Conservation (phyloP, 2,113 vertebrate genomes). For the Cyprinodon brontotheroides region DNA sequence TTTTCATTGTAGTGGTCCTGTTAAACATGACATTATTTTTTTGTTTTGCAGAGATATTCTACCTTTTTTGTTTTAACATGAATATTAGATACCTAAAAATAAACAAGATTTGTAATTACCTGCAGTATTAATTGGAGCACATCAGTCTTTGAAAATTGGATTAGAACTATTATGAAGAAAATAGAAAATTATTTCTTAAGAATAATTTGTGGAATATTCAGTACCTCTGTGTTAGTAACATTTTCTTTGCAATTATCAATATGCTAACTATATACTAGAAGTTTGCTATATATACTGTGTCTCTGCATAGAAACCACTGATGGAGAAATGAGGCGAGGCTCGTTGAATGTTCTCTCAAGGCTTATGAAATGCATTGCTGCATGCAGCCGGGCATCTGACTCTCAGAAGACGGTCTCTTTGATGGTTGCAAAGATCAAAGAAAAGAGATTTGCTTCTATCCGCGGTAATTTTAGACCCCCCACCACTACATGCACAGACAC, state of each 20-base stretch:
- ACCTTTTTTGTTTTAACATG: not conserved
- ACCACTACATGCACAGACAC: not conserved
- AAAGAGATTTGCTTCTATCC: slow-evolving; percentile 74
- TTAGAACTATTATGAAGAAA: not conserved
- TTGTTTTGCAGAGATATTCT: not conserved
- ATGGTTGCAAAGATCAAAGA: slow-evolving; percentile 77
- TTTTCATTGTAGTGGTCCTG: too few species aligned
- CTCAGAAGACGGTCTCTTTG: slow-evolving; percentile 67
- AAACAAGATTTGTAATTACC: not conserved
- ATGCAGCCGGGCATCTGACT: slow-evolving; percentile 58
- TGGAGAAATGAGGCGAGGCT: slow-evolving; percentile 51
- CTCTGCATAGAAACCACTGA: slow-evolving; percentile 42
- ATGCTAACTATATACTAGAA: slow-evolving; percentile 9
- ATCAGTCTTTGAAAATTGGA: not conserved
- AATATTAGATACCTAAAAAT: not conserved
- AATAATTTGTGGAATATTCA: not conserved
- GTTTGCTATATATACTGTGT: slow-evolving; percentile 35
- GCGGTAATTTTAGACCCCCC: slow-evolving; percentile 64
- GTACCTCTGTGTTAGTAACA: not conserved
- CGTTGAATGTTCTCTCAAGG: slow-evolving; percentile 63
- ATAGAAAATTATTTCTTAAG: not conserved
- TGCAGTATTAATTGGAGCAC: not conserved
- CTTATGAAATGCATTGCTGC: slow-evolving; percentile 54
- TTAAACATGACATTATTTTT: not conserved
- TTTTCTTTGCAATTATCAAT: slow-evolving; percentile 32